Evolutionary conservation across 2,888 invertebrate genomes (phyloP).

Genomic region (Monochamus alternatus): DNA sequence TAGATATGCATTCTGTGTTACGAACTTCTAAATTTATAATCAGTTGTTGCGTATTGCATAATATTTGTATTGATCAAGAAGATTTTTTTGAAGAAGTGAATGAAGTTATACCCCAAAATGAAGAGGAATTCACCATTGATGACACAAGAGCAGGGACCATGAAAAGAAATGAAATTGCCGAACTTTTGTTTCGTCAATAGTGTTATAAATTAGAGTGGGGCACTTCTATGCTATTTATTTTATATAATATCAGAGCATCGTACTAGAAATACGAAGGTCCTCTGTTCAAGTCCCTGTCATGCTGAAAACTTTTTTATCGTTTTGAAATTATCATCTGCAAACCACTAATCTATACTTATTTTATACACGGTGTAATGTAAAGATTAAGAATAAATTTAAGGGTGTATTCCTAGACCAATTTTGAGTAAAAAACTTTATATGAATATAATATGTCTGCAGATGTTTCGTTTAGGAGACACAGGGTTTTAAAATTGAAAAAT

Average conservation of each 20-base stretch:
- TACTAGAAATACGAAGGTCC: not conserved
- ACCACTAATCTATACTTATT: too few species aligned
- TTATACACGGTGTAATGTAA: too few species aligned
- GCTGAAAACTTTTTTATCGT: too few species aligned
- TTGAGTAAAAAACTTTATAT: too few species aligned
- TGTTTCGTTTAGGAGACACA: too few species aligned
- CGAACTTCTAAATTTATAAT: constrained; percentile 54
- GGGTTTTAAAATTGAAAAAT: too few species aligned
- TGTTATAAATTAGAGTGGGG: not conserved
- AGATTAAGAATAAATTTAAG: too few species aligned
- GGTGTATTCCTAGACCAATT: too few species aligned
- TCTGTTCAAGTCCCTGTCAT: too few species aligned
- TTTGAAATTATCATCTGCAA: too few species aligned
- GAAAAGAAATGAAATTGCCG: constrained; percentile 2
- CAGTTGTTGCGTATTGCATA: constrained; percentile 57
- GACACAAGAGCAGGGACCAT: not conserved
- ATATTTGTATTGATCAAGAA: constrained; percentile 54
- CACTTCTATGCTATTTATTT: constrained; percentile 1
- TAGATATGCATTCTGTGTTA: constrained; percentile 42
- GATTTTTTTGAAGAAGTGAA: constrained; percentile 42
- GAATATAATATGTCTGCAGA: too few species aligned
- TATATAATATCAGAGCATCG: not conserved
- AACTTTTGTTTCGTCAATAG: not conserved
- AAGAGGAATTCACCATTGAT: not conserved
- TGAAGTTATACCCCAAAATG: not conserved